Percentiles rank a stretch among this genome's conserved stretches.
These are phyloP conservation scores for Dreissena polymorpha DNA, from an alignment of 1,140 invertebrate genomes.

Conservation along the genomic window DNA sequence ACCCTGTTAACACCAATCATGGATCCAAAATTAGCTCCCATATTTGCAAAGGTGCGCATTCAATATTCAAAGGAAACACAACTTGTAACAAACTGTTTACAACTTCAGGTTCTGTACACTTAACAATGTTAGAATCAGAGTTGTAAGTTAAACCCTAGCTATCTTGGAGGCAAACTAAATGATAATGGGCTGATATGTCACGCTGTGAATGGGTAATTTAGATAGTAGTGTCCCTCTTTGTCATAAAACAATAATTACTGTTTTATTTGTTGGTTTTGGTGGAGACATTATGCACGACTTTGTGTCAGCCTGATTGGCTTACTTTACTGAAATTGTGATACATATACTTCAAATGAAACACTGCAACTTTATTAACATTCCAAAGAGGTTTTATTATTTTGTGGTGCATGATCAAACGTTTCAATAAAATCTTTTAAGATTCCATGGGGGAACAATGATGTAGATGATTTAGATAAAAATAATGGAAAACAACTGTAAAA, in stretches of 20 bases:
- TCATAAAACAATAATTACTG: constrained; percentile 26
- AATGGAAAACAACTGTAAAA: too few species aligned
- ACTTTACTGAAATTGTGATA: too few species aligned
- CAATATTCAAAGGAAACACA: neutral
- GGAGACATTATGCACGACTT: neutral
- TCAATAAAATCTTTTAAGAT: neutral
- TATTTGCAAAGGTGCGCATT: neutral
- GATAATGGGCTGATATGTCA: constrained; percentile 30
- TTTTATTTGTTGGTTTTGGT: neutral
- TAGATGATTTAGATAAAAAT: too few species aligned
- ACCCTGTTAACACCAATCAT: too few species aligned
- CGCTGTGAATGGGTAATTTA: constrained; percentile 33
- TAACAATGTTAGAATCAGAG: neutral
- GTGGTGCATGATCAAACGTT: neutral
- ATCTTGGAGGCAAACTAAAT: constrained; percentile 34
- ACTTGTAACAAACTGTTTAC: neutral
- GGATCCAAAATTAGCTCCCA: neutral
- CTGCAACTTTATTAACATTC: neutral
- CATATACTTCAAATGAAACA: too few species aligned
- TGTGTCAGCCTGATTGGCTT: neutral
- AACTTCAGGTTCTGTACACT: neutral
- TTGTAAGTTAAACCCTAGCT: constrained; percentile 10
- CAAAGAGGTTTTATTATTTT: neutral
- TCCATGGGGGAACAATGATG: neutral
- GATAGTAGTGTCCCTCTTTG: constrained; percentile 27